These are phyloP conservation scores for Mythimna ferrago DNA, from an alignment of 2,888 invertebrate species.

Conservation along the genomic window DNA sequence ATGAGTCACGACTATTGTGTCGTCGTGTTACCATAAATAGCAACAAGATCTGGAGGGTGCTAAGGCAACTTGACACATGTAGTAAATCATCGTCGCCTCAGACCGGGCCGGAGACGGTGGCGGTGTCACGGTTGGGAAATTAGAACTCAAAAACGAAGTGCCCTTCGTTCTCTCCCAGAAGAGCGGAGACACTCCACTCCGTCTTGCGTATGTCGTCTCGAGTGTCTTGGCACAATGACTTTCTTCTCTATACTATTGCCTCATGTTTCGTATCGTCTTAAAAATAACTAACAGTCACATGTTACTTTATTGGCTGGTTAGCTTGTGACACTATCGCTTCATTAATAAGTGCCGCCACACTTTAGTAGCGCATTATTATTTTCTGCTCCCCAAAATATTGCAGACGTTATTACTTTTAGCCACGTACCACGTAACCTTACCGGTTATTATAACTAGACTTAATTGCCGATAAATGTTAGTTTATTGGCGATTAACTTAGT, in stretches of 20 bases:
- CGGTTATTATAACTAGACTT: conserved; percentile 31
- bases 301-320: conserved; percentile 71
- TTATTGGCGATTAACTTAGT: conserved; percentile 46
- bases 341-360: conserved; percentile 42
- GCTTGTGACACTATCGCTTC: conserved; percentile 71
- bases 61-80: conserved; percentile 71
- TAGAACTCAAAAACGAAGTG: conserved; percentile 80
- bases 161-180: conserved; percentile 75
- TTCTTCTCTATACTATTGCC: conserved; percentile 62
- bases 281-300: conserved; percentile 65
- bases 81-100: conserved; percentile 70
- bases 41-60: conserved; percentile 77
- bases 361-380: conserved; percentile 54
- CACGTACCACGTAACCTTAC: conserved; percentile 8
- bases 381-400: conserved; percentile 58
- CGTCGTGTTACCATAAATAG: conserved; percentile 82
- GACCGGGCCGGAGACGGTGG: conserved; percentile 64
- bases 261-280: conserved; percentile 62
- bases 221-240: conserved; percentile 70
- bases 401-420: conserved; percentile 36
- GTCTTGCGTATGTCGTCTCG: conserved; percentile 74
- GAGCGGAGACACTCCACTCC: conserved; percentile 71
- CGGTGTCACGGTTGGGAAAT: conserved; percentile 75
- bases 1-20: conserved; percentile 82
- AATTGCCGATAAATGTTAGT: conserved; percentile 52